A percentile compares a stretch with the other conserved stretches of the same genome.
Conservation (phyloP, 1,140 invertebrate genomes). For the Antheraea mylitta region DNA sequence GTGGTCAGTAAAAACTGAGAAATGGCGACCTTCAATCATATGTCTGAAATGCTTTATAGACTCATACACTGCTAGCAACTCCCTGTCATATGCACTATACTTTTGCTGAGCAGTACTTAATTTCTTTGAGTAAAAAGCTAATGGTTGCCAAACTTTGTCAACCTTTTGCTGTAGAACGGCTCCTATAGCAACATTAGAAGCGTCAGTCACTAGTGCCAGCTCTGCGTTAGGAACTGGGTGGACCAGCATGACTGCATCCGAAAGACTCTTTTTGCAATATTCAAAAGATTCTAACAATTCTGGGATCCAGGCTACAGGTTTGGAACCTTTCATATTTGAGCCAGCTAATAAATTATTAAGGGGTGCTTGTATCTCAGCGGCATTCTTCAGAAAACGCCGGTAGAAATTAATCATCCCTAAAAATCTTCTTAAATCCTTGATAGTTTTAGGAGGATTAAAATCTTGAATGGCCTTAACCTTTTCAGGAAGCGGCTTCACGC, state of each 20-base stretch:
- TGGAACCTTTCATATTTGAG: neutral
- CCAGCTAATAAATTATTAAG: slow-evolving; percentile 1
- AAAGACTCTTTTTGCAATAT: neutral
- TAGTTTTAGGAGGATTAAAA: neutral
- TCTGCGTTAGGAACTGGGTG: slow-evolving; percentile 2
- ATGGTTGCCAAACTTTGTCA: neutral
- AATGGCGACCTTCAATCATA: neutral
- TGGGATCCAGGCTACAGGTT: neutral
- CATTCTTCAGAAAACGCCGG: slow-evolving; percentile 5
- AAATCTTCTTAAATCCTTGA: slow-evolving; percentile 7
- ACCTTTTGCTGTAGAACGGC: neutral
- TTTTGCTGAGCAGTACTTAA: neutral
- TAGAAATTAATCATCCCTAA: slow-evolving; percentile 16
- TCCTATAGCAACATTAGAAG: slow-evolving; percentile 3
- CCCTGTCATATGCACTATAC: slow-evolving; percentile 5
- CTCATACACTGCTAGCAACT: slow-evolving; percentile 6
- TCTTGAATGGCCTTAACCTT: slow-evolving; percentile 13
- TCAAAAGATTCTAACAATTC: neutral
- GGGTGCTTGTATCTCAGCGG: neutral
- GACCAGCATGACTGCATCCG: neutral
- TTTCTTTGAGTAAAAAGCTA: neutral
- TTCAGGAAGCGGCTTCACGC: slow-evolving; percentile 6
- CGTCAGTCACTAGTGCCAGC: slow-evolving; percentile 10
- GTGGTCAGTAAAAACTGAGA: slow-evolving; percentile 7
- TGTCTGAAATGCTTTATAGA: neutral